Evolutionary conservation across 2,888 invertebrate species (phyloP).

Genomic region (Asteroscopus sphinx): DNA sequence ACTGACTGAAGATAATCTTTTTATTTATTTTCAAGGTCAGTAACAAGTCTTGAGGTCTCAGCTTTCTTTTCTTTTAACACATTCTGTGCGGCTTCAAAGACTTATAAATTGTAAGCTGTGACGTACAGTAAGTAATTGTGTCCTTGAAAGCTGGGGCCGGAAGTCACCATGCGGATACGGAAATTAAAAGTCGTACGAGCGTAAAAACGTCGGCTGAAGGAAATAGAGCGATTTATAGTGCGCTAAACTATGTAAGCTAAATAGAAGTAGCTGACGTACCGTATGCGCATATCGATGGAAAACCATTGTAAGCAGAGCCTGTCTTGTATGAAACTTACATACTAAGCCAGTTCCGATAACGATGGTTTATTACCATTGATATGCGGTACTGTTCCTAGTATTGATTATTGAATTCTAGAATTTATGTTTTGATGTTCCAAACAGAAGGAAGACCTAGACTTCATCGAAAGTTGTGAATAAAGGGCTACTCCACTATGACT

Average conservation of each 20-base stretch:
- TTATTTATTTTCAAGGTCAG: neutral
- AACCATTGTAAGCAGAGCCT: too few species aligned
- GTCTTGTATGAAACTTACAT: too few species aligned
- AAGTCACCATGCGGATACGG: conserved; percentile 33
- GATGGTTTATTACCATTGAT: too few species aligned
- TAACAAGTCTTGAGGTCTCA: neutral
- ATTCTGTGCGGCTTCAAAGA: neutral
- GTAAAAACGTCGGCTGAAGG: conserved; percentile 29
- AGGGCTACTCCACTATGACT: too few species aligned
- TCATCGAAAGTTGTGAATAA: too few species aligned
- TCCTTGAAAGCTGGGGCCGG: conserved; percentile 37
- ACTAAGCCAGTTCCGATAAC: too few species aligned
- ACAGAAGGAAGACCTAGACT: too few species aligned
- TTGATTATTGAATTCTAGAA: too few species aligned
- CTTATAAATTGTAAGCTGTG: conserved; percentile 11
- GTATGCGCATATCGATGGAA: too few species aligned
- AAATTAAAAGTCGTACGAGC: conserved; percentile 46
- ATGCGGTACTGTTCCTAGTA: too few species aligned
- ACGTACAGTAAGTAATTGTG: conserved; percentile 25
- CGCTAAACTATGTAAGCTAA: conserved; percentile 9
- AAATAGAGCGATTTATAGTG: conserved; percentile 34
- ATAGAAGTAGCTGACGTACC: neutral
- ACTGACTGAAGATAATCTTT: too few species aligned
- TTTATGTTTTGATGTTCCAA: too few species aligned
- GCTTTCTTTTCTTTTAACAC: neutral